Evolutionary conservation across 1,140 invertebrate species (phyloP).

Genomic region (Zaprionus camerounensis): DNA sequence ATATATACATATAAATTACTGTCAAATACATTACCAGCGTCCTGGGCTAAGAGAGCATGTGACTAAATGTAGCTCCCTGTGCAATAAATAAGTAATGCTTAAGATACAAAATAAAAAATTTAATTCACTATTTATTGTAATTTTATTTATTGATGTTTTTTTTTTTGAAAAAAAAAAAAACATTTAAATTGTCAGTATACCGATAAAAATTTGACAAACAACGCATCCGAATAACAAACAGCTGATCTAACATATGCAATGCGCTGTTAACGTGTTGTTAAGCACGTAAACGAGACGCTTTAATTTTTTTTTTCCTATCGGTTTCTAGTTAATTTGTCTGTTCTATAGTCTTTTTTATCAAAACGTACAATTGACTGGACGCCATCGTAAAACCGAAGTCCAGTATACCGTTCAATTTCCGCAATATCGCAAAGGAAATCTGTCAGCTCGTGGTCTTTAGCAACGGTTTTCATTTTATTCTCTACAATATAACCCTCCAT

Average conservation of each 20-base stretch:
- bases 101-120: not conserved
- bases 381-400: conserved; percentile 52
- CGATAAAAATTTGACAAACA: not conserved
- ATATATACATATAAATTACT: no score
- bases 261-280: conserved; percentile 3
- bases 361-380: conserved; percentile 44
- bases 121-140: not conserved
- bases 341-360: conserved; percentile 19
- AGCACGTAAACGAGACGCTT: not conserved
- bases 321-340: conserved; percentile 1
- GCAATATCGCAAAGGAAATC: conserved; percentile 39
- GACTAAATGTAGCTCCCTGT: not conserved
- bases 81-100: not conserved
- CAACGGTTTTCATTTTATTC: conserved; percentile 26
- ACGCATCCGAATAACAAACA: not conserved
- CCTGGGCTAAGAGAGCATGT: not conserved
- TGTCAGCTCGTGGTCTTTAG: conserved; percentile 17
- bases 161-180: not conserved
- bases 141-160: not conserved
- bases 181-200: not conserved
- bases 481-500: conserved; percentile 63
- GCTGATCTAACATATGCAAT: conserved; percentile 14
- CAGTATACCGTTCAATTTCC: conserved; percentile 58
- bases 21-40: not conserved
- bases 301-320: not conserved